Evolutionary conservation across 2,113 vertebrate genomes (phyloP).

Genomic region (Mustela lutreola): DNA sequence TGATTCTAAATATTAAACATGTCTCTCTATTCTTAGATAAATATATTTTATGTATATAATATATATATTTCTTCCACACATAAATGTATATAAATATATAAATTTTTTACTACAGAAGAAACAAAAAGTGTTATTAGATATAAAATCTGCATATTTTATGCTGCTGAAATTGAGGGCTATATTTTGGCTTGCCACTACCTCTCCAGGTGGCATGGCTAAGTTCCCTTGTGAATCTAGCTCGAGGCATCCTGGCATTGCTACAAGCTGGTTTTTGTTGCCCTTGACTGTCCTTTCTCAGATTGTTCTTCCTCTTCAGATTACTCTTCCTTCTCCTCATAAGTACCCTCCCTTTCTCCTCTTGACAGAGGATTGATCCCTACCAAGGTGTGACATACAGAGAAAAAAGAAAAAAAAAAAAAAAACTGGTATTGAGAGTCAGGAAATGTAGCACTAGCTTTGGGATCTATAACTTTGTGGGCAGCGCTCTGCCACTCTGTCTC

Average conservation of each 20-base stretch:
- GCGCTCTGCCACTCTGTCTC: not conserved
- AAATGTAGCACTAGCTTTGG: not conserved
- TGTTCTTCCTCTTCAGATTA: not conserved
- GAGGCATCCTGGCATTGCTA: not conserved
- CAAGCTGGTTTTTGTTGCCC: not conserved
- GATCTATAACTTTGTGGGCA: not conserved
- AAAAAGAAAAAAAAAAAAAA: not conserved
- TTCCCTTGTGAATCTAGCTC: not conserved
- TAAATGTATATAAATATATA: not conserved
- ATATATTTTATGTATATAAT: not conserved
- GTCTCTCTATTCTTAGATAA: constrained; percentile 25
- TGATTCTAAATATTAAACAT: constrained; percentile 50
- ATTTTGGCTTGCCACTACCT: not conserved
- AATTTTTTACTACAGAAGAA: not conserved
- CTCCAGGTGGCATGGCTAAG: not conserved
- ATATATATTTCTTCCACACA: not conserved
- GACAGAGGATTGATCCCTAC: not conserved
- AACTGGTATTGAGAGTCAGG: not conserved
- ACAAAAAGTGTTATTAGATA: not conserved
- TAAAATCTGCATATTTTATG: not conserved
- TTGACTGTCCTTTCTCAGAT: not conserved
- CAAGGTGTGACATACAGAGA: not conserved
- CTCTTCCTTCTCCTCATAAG: not conserved
- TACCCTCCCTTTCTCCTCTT: not conserved
- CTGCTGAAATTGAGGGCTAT: not conserved